Conservation (phyloP, 2,113 vertebrate species). For the Anser cygnoides region DNA sequence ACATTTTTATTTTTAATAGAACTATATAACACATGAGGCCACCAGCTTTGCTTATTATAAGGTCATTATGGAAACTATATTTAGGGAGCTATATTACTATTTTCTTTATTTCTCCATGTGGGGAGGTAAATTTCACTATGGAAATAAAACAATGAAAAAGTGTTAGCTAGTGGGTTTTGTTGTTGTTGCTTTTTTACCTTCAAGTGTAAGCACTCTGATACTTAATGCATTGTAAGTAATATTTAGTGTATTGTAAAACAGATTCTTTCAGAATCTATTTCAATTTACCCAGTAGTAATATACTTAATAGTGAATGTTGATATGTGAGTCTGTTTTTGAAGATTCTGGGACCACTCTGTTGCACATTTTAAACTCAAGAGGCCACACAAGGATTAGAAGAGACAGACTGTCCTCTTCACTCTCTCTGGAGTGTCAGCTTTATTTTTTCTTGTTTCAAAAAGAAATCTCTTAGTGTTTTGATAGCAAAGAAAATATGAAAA, state of each 20-base stretch:
- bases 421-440: neutral
- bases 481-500: conserved; percentile 49
- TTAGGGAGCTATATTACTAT: conserved; percentile 69
- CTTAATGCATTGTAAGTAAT: conserved; percentile 65
- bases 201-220: conserved; percentile 59
- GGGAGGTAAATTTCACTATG: conserved; percentile 55
- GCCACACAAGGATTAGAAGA: neutral
- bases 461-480: conserved; percentile 13
- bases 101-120: conserved; percentile 74
- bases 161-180: conserved; percentile 52
- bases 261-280: neutral
- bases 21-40: conserved; percentile 62
- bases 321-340: neutral
- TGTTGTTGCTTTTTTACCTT: conserved; percentile 73
- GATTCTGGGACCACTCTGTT: neutral
- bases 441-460: conserved; percentile 23
- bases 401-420: neutral
- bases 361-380: neutral
- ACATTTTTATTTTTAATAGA: conserved; percentile 20
- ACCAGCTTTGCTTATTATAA: conserved; percentile 61
- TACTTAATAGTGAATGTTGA: neutral
- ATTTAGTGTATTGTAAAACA: neutral
- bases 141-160: conserved; percentile 63
- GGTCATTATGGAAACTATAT: conserved; percentile 71
- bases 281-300: neutral